These are phyloP conservation scores for Corythornis vintsioides DNA, from an alignment of 2,113 vertebrate species.

Conservation along the genomic window DNA sequence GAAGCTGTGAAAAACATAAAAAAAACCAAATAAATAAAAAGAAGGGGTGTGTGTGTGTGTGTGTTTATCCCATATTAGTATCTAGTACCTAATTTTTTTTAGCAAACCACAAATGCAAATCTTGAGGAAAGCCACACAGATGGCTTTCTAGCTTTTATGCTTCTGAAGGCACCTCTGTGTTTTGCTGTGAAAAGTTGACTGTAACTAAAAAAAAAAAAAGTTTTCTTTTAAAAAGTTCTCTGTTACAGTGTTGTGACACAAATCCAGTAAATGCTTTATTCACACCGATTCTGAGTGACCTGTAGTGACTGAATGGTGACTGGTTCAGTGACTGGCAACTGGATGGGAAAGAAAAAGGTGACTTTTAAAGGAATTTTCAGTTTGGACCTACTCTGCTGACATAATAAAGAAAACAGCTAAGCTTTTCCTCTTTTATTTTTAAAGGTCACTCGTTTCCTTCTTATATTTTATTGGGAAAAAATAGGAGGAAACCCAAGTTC, in stretches of 20 bases:
- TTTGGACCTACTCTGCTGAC: not conserved
- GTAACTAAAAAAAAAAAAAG: not conserved
- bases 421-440: not conserved
- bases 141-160: not conserved
- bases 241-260: not conserved
- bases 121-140: not conserved
- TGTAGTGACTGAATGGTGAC: not conserved
- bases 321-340: not conserved
- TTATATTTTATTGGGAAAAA: conserved; percentile 29
- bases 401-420: conserved; percentile 27
- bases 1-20: not conserved
- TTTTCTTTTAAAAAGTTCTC: not conserved
- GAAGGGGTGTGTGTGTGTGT: too few species aligned
- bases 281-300: not conserved
- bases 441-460: conserved; percentile 34
- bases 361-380: not conserved
- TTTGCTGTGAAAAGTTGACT: not conserved
- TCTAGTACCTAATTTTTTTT: fast-evolving
- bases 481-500: conserved; percentile 46
- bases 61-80: not conserved
- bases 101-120: not conserved
- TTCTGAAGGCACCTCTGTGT: not conserved
- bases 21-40: too few species aligned
- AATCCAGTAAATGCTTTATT: not conserved
- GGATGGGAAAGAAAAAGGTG: not conserved